These are phyloP conservation scores for Hypothenemus hampei DNA, from an alignment of 1,140 invertebrate genomes.

Conservation along the genomic window DNA sequence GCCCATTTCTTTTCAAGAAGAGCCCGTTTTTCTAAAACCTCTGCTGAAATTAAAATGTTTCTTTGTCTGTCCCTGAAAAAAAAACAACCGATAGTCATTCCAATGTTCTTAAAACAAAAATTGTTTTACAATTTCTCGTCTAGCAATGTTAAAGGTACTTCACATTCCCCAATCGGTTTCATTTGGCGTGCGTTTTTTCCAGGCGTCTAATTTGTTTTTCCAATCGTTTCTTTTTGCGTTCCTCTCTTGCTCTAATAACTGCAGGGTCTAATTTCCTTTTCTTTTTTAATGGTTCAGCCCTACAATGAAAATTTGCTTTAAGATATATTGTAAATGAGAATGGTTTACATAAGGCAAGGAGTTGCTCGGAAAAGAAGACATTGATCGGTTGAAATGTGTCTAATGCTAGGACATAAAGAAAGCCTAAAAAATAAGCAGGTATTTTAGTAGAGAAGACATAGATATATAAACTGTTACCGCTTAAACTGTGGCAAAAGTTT, in stretches of 20 bases:
- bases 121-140: slow-evolving; percentile 51
- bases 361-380: slow-evolving; percentile 20
- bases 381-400: slow-evolving; percentile 11
- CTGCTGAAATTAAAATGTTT: slow-evolving; percentile 44
- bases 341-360: slow-evolving; percentile 28
- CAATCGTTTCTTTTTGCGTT: slow-evolving; percentile 70
- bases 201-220: slow-evolving; percentile 77
- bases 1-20: slow-evolving; percentile 68
- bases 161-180: slow-evolving; percentile 78
- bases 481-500: background rate
- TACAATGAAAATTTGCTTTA: slow-evolving; percentile 36
- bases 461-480: background rate
- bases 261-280: slow-evolving; percentile 81
- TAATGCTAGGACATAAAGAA: background rate
- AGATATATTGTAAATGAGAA: background rate
- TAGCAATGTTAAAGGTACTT: slow-evolving; percentile 61
- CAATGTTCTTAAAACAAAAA: slow-evolving; percentile 39
- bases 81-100: background rate
- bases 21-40: slow-evolving; percentile 52
- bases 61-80: slow-evolving; percentile 54
- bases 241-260: slow-evolving; percentile 70
- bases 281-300: slow-evolving; percentile 81
- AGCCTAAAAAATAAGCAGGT: background rate
- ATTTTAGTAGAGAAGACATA: too few relatives aligned
- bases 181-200: slow-evolving; percentile 66